Conservation (phyloP, 2,888 invertebrate species). For the Cheilosia variabilis region DNA sequence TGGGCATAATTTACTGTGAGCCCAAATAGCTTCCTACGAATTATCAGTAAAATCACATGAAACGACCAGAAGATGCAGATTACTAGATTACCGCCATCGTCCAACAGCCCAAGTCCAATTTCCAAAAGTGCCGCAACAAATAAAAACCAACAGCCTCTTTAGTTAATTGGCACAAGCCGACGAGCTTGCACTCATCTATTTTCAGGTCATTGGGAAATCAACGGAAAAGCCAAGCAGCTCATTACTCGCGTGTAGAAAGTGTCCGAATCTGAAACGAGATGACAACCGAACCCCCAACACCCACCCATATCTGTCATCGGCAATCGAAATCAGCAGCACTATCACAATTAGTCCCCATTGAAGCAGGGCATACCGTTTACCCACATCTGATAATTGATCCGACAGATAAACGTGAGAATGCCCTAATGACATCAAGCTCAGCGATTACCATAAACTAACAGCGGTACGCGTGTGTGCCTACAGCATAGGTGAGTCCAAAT, state of each 20-base stretch:
- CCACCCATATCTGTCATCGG: slow-evolving; percentile 12
- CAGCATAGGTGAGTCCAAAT: slow-evolving; percentile 18
- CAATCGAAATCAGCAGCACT: slow-evolving; percentile 22
- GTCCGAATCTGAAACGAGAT: slow-evolving; percentile 21
- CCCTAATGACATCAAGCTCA: slow-evolving; percentile 56
- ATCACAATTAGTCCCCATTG: slow-evolving; percentile 43
- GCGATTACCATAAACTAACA: slow-evolving; percentile 61
- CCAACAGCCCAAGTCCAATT: slow-evolving; percentile 44
- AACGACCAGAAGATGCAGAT: slow-evolving; percentile 44
- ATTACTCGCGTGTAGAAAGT: slow-evolving; percentile 39
- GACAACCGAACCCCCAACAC: neutral
- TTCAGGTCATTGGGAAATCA: slow-evolving; percentile 55
- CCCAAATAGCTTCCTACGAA: no score
- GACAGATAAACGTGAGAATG: slow-evolving; percentile 61
- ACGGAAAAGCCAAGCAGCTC: slow-evolving; percentile 13
- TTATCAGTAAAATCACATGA: slow-evolving; percentile 15
- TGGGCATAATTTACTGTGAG: no score
- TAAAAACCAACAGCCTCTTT: slow-evolving; percentile 59
- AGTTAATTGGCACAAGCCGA: slow-evolving; percentile 27
- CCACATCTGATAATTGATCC: slow-evolving; percentile 61
- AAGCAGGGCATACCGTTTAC: slow-evolving; percentile 9
- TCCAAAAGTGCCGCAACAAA: slow-evolving; percentile 65
- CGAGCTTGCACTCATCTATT: slow-evolving; percentile 37
- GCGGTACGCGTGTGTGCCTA: slow-evolving; percentile 5
- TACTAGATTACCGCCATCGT: slow-evolving; percentile 14